Evolutionary conservation across 1,140 invertebrate genomes (phyloP).

Genomic region (Drosophila malerkotliana): DNA sequence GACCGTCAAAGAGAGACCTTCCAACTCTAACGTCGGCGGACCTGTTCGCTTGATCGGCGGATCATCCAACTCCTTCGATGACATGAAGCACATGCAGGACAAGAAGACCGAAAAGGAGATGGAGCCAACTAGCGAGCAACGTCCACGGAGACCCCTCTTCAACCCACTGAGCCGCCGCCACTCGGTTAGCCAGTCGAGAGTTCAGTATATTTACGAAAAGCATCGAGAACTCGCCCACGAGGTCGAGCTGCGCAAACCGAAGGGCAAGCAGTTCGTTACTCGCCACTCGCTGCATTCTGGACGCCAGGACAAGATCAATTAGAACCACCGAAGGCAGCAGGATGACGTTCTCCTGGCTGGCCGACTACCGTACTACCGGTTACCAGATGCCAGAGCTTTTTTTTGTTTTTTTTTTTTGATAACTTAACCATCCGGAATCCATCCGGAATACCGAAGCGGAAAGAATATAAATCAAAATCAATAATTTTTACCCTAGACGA

Average conservation of each 20-base stretch:
- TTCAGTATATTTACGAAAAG: slow-evolving; percentile 54
- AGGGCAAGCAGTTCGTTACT: slow-evolving; percentile 33
- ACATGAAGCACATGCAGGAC: not conserved
- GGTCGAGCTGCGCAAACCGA: slow-evolving; percentile 19
- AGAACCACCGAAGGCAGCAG: slow-evolving; percentile 1
- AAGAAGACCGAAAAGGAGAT: not conserved
- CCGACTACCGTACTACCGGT: no score
- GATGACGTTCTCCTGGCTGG: not conserved
- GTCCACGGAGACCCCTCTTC: slow-evolving; percentile 9
- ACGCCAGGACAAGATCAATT: slow-evolving; percentile 47
- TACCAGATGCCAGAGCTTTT: not conserved
- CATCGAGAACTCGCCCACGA: slow-evolving; percentile 40
- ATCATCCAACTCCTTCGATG: not conserved
- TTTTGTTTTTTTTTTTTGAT: no score
- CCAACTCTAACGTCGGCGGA: not conserved
- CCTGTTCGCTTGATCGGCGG: not conserved
- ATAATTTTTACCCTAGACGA: not conserved
- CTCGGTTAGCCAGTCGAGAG: slow-evolving; percentile 40
- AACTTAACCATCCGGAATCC: no score
- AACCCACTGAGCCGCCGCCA: slow-evolving; percentile 53
- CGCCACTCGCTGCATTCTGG: slow-evolving; percentile 48
- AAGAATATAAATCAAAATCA: not conserved
- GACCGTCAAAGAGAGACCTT: no score
- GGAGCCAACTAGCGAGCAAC: not conserved
- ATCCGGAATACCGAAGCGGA: not conserved